phyloP scores from a whole-genome alignment of 2,888 invertebrate genomes.

The Oasisia sp. region DNA sequence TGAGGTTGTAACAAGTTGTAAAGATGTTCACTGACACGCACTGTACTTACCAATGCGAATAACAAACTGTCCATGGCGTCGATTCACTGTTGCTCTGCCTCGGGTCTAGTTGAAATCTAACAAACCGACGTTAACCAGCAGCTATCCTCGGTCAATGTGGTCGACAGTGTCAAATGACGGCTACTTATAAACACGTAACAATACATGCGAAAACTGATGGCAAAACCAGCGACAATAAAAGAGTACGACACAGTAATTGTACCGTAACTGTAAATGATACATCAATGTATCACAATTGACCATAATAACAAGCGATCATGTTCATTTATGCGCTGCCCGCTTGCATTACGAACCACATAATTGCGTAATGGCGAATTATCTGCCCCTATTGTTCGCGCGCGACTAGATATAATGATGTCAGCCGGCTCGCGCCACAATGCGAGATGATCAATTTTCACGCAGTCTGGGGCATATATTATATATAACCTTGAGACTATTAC shows the following conservation, averaged over 20 bases:
- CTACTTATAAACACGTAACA: not conserved
- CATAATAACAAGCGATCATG: not conserved
- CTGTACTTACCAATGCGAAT: not conserved
- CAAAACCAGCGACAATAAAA: not conserved
- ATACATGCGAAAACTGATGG: not conserved
- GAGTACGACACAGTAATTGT: not conserved
- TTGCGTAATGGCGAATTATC: not conserved
- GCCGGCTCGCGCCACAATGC: not conserved
- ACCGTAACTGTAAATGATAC: not conserved
- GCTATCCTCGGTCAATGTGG: not conserved
- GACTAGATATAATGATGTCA: not conserved
- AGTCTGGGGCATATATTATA: not conserved
- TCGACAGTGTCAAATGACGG: not conserved
- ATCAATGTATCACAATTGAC: not conserved
- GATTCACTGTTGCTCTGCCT: not conserved
- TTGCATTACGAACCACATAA: not conserved
- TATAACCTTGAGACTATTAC: no score
- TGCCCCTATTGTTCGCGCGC: not conserved
- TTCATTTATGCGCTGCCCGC: not conserved
- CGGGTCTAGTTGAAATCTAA: not conserved
- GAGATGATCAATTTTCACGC: not conserved
- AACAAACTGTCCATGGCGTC: not conserved
- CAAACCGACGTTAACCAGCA: not conserved
- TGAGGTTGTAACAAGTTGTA: not conserved
- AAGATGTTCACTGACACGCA: not conserved